Conservation (phyloP, 2,888 invertebrate species). For the Lymantria dispar region DNA sequence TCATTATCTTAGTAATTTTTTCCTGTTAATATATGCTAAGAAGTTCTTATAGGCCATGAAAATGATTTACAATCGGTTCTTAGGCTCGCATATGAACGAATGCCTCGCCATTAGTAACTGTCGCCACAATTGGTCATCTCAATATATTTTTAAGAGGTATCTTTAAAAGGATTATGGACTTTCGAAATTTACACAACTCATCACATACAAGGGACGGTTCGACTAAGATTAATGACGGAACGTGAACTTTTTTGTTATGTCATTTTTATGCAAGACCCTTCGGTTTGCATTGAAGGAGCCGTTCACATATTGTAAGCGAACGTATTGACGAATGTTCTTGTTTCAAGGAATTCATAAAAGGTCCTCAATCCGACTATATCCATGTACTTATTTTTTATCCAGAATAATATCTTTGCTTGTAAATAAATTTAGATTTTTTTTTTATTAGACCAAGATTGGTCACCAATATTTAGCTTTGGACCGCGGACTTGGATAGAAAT, state of each 20-base stretch:
- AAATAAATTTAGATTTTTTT: no score
- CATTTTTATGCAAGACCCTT: slow-evolving; percentile 29
- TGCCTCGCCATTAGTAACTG: slow-evolving; percentile 37
- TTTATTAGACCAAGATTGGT: no score
- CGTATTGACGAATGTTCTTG: no score
- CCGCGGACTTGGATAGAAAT: no score
- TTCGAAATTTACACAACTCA: slow-evolving; percentile 35
- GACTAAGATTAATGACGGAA: slow-evolving; percentile 26
- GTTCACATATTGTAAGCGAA: slow-evolving; percentile 16
- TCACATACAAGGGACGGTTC: slow-evolving; percentile 25
- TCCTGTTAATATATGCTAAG: neutral
- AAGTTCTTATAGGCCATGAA: neutral
- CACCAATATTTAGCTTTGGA: no score
- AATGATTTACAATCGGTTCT: slow-evolving; percentile 8
- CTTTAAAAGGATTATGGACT: slow-evolving; percentile 35
- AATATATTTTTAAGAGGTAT: slow-evolving; percentile 29
- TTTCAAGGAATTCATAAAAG: no score
- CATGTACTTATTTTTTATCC: no score
- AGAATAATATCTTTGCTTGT: no score
- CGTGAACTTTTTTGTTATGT: slow-evolving; percentile 24
- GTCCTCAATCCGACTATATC: no score
- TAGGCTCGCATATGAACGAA: slow-evolving; percentile 24
- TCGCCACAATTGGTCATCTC: slow-evolving; percentile 39
- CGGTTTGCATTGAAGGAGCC: slow-evolving; percentile 19
- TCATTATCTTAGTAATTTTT: neutral